These are phyloP conservation scores for Leptopterna dolabrata DNA, from an alignment of 2,888 invertebrate species.

Conservation along the genomic window DNA sequence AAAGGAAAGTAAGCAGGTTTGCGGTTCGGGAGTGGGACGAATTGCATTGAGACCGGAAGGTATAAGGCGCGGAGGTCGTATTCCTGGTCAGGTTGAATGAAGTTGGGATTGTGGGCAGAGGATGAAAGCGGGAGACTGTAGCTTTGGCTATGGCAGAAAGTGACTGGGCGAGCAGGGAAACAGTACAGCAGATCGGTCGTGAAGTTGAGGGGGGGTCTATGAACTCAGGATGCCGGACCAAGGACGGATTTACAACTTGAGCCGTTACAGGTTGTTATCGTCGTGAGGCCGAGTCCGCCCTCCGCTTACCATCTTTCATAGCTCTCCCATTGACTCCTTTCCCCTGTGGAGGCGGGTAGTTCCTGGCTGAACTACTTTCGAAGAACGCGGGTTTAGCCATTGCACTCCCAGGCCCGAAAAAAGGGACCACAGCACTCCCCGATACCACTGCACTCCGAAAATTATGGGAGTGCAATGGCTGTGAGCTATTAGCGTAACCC, in stretches of 20 bases:
- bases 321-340: too few relatives aligned
- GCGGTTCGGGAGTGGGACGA: neutral
- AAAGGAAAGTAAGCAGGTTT: too few relatives aligned
- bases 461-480: too few relatives aligned
- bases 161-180: neutral
- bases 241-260: slow-evolving; percentile 52
- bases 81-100: neutral
- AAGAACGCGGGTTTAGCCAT: too few relatives aligned
- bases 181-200: neutral
- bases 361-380: too few relatives aligned
- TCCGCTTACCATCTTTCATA: slow-evolving; percentile 14
- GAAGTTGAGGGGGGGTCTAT: neutral
- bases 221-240: neutral
- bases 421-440: too few relatives aligned
- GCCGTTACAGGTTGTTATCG: slow-evolving; percentile 46
- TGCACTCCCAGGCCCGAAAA: too few relatives aligned
- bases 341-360: too few relatives aligned
- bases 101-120: neutral
- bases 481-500: too few relatives aligned
- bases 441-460: too few relatives aligned
- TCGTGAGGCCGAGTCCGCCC: neutral
- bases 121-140: neutral
- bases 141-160: neutral
- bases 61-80: neutral
- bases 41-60: neutral